Conservation (phyloP, 2,113 vertebrate genomes). For the Epinephelus fuscoguttatus region DNA sequence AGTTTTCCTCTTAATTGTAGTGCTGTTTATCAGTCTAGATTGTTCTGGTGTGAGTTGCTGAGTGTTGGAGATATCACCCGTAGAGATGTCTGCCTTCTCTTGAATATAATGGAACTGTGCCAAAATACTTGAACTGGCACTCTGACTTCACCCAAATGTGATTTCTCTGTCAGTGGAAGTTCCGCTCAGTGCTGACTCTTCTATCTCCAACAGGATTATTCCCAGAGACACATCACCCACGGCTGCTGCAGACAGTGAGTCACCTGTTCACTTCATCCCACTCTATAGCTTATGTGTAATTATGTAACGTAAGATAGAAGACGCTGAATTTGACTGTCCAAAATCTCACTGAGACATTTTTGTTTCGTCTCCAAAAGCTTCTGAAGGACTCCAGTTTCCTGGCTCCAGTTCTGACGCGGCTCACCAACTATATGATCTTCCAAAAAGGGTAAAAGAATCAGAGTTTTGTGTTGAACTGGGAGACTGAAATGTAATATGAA, state of each 20-base stretch:
- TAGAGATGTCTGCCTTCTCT: too few species aligned
- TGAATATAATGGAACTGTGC: too few species aligned
- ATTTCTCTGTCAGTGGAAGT: background rate
- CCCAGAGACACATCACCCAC: conserved; percentile 90
- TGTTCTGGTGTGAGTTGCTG: too few species aligned
- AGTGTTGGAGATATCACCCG: too few species aligned
- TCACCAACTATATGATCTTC: conserved; percentile 93
- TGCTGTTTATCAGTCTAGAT: too few species aligned
- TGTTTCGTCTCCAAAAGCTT: conserved; percentile 83
- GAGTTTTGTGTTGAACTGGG: background rate
- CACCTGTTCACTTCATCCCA: background rate
- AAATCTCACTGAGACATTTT: background rate
- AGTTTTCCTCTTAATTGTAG: too few species aligned
- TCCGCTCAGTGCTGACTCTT: background rate
- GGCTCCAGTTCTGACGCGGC: conserved; percentile 86
- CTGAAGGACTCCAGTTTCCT: conserved; percentile 92
- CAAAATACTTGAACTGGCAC: too few species aligned
- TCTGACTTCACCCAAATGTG: too few species aligned
- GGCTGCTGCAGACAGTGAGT: conserved; percentile 92
- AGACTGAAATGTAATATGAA: background rate
- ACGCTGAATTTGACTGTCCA: background rate
- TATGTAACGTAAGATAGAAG: background rate
- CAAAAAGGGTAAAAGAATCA: conserved; percentile 88
- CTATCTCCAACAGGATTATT: conserved; percentile 88
- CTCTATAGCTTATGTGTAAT: background rate